Evolutionary conservation across 1,140 invertebrate species (phyloP).

Genomic region (Zaprionus inermis): DNA sequence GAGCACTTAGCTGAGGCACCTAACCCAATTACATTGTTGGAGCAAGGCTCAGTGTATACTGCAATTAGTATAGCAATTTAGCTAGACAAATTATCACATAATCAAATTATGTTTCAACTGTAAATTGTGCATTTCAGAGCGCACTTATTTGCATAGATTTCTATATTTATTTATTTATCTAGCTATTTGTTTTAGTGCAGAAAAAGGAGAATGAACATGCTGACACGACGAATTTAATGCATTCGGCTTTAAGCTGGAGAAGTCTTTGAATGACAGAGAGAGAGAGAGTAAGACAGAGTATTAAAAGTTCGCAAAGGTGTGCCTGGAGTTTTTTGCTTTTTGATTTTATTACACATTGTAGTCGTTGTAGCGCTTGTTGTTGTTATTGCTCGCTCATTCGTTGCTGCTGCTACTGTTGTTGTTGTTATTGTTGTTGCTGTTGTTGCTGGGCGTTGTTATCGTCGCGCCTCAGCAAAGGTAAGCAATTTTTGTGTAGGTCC

Average conservation of each 20-base stretch:
- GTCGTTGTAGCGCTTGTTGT: constrained; percentile 20
- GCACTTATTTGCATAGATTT: not conserved
- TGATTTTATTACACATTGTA: constrained; percentile 68
- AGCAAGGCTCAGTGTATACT: not conserved
- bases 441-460: constrained; percentile 29
- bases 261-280: not conserved
- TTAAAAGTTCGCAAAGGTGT: constrained; percentile 6
- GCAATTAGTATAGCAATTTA: constrained; percentile 6
- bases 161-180: not conserved
- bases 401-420: constrained; percentile 1
- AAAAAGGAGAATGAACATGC: not conserved
- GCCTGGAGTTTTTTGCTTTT: constrained; percentile 15
- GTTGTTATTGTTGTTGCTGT: constrained; percentile 16
- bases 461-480: constrained; percentile 57
- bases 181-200: not conserved
- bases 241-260: not conserved
- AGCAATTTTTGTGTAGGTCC: constrained; percentile 70
- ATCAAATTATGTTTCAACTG: not conserved
- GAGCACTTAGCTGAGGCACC: not conserved
- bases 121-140: not conserved
- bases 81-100: constrained; percentile 12
- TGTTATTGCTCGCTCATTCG: constrained; percentile 11
- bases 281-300: constrained; percentile 14
- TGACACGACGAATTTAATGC: not conserved
- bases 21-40: not conserved